Percentiles rank a stretch among this genome's conserved stretches.
Conservation (phyloP, 2,113 vertebrate genomes). For the Heteronetta atricapilla region DNA sequence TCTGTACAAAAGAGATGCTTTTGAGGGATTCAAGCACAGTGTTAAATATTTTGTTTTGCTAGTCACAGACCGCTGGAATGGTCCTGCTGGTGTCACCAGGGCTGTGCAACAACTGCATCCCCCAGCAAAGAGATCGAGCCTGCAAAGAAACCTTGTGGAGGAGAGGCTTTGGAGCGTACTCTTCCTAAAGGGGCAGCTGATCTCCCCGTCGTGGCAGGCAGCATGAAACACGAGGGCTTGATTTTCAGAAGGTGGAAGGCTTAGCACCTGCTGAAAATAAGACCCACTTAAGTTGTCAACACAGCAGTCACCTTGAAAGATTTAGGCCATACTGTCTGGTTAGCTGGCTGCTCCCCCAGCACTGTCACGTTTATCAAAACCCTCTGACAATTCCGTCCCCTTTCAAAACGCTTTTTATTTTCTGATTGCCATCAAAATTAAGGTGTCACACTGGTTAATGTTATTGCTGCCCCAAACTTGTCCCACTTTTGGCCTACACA, state of each 20-base stretch:
- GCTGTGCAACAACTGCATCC: not conserved
- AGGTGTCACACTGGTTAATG: not conserved
- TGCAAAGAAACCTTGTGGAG: not conserved
- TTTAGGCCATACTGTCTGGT: slow-evolving; percentile 7
- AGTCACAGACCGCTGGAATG: not conserved
- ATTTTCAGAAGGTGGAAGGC: slow-evolving; percentile 43
- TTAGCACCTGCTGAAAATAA: slow-evolving; percentile 52
- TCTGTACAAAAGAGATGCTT: not conserved
- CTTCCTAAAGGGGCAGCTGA: slow-evolving; percentile 21
- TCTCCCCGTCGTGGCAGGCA: not conserved
- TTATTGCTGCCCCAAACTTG: not conserved
- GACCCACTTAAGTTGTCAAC: slow-evolving; percentile 42
- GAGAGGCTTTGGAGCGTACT: not conserved
- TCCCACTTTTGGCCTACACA: not conserved
- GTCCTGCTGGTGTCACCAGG: not conserved
- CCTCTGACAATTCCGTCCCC: not conserved
- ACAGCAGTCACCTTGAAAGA: slow-evolving; percentile 54
- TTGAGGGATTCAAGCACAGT: not conserved
- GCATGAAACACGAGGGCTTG: not conserved
- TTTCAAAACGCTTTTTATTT: not conserved
- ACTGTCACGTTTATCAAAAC: not conserved
- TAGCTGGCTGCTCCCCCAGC: not conserved
- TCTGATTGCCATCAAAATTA: not conserved
- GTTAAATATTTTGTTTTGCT: not conserved
- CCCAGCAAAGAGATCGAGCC: not conserved